These are phyloP conservation scores for Lasioglossum morio DNA, from an alignment of 2,888 invertebrate genomes.

Conservation along the genomic window DNA sequence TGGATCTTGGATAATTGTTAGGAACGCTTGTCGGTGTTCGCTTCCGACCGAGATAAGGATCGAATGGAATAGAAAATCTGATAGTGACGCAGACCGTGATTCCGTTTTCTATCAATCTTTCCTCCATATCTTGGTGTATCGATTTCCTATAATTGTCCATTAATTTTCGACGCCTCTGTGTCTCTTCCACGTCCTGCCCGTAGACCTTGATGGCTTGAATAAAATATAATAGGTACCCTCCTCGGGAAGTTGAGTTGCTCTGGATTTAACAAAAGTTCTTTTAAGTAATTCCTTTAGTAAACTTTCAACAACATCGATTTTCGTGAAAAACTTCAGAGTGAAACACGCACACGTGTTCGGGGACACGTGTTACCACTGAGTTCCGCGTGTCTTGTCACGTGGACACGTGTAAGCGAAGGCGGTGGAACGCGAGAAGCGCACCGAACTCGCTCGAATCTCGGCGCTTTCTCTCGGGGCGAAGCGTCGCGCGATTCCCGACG, in stretches of 20 bases:
- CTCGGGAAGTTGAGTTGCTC: no score
- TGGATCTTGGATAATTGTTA: constrained; percentile 20
- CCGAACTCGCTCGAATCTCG: constrained; percentile 7
- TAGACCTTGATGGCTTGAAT: not conserved
- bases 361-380: constrained; percentile 48
- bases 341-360: not conserved
- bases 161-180: constrained; percentile 1
- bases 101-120: constrained; percentile 27
- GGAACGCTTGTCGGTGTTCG: not conserved
- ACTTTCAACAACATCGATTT: no score
- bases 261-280: no score
- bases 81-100: constrained; percentile 9
- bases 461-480: constrained; percentile 18
- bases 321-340: not conserved
- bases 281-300: no score
- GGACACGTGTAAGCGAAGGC: constrained; percentile 32
- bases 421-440: constrained; percentile 13
- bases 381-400: constrained; percentile 27
- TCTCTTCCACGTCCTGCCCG: no score
- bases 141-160: constrained; percentile 31
- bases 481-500: not conserved
- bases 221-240: no score
- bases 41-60: constrained; percentile 7
- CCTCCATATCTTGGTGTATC: not conserved
- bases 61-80: constrained; percentile 4